Evolutionary conservation across 1,140 invertebrate genomes (phyloP), one percentile per base, ranked within the genome.

Genomic region (Neuroterus valhalla): DNA sequence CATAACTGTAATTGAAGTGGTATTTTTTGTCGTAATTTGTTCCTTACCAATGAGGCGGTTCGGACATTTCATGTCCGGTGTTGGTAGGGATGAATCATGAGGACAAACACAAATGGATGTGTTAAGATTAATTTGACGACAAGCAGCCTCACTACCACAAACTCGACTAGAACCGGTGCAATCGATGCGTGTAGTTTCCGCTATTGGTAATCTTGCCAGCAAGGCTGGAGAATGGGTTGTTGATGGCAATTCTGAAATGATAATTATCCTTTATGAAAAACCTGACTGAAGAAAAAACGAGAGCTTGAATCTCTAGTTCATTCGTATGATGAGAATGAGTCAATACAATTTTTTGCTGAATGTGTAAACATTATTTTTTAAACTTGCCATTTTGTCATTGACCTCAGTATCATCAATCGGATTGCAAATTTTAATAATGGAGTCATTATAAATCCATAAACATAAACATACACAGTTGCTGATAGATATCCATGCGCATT

Each of bases 21-120:
- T 6, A 68, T 12, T 38, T 38, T 26, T 68, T 45, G 44, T 19
- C 43, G 10, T 48, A 21, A 15, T 50, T 50, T 74, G 3, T 46
- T 48, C 70, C 79, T 76, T 83, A 92, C 91, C 92, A 85, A 91
- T 92, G 78, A 88, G 85, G 83, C 93, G 92, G 77, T 92, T 90
- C 1, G 93, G 93, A 82, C 94, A 95, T 79, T 91, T 92, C 66
- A 93, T 90, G 79, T 93, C 92, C 44, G 88, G 84, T 15, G 92
- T 94, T 12, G 93, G 92, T 2, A 90, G 88, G 12, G 91, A 91
- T 5, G 86, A 90, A 78, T 93, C 93, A 70, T 94, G 92, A 5
- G 93, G 93, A 85, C 94, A 95, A 4, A 94, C 86, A 79, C 94
- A 95, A 23, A 89, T 91, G 69, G 93, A 92, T 2, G 88, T 89